A percentile compares a stretch with the other conserved stretches of the same genome.
Evolutionary conservation across 2,113 vertebrate species (phyloP).

Genomic region (Trachemys scripta): DNA sequence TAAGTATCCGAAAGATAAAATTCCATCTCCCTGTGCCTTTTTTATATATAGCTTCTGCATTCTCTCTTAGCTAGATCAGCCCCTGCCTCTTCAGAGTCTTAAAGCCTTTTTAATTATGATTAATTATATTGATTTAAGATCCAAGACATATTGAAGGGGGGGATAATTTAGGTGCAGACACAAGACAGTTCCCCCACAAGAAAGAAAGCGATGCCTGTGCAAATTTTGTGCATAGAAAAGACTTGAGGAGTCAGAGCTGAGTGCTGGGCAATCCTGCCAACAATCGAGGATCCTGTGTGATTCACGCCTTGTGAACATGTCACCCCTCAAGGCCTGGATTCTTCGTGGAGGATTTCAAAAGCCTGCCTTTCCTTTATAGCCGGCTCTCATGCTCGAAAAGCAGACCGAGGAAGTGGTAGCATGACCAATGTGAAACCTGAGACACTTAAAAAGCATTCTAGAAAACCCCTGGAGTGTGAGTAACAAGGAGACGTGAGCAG

Average conservation of each 20-base stretch:
- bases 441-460: background rate
- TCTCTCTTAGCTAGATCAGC: background rate
- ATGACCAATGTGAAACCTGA: background rate
- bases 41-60: background rate
- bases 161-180: background rate
- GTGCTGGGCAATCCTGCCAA: background rate
- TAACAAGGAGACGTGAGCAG: background rate
- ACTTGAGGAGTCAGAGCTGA: background rate
- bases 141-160: background rate
- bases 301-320: background rate
- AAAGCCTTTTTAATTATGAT: background rate
- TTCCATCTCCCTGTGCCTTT: background rate
- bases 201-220: background rate
- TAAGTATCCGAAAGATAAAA: background rate
- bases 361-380: background rate
- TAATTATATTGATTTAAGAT: background rate
- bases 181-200: background rate
- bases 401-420: background rate
- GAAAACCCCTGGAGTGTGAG: background rate
- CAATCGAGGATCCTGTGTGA: background rate
- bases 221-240: background rate
- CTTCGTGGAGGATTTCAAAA: background rate
- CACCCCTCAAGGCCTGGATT: background rate
- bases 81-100: background rate
- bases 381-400: background rate